Base-by-base conservation (phyloP, 2,888 invertebrate species). In the Machimus atricapillus region DNA sequence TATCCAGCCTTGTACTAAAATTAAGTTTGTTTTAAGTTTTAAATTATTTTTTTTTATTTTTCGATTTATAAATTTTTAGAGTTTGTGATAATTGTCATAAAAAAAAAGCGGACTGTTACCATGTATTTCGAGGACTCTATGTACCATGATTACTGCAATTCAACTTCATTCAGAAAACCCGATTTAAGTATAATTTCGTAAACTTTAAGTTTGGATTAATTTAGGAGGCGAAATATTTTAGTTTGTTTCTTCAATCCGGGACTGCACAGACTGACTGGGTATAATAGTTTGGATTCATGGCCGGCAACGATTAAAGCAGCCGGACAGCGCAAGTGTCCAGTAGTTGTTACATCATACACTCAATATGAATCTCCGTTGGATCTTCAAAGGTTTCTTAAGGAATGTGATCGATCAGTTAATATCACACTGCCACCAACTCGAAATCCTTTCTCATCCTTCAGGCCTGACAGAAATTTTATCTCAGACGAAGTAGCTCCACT, bases 231-330 rank as follows among this genome's bases (percentile, higher is more conserved):
- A 27, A 66, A 16, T 34, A 34, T 92, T 92, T 8, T 91, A 95
- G 95, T 96, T 7, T 96, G 96, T 89, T 94, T 95, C 34, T 96
- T 96, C 91, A 96, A 96, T 90, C 94, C 96, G 0, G 95, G 95
- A 78, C 93, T 96, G 7, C 95, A 96, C 89, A 93, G 96, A n/a
- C 92, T 93, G 0, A 95, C 95, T 0, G 94, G 95, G 0, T 95
- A 93, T 90, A 94, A 94, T 66, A 93, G 94, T 23, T 93, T 93
- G 81, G 96, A 96, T 89, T 94, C 94, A 0, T 96, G 96, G 96
- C 94, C 95, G 0, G 92, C 94, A 16, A 95, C 95, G 2, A 94
- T 96, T 87, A 92, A 93, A 86, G 92, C 93, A 78, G 94, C 95
- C 81, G 92, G 94, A 16, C 93, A 93, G 86, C 92, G 93, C 2